These are phyloP conservation scores for Drosophila setosimentum DNA, from an alignment of 2,888 invertebrate genomes.

Conservation along the genomic window DNA sequence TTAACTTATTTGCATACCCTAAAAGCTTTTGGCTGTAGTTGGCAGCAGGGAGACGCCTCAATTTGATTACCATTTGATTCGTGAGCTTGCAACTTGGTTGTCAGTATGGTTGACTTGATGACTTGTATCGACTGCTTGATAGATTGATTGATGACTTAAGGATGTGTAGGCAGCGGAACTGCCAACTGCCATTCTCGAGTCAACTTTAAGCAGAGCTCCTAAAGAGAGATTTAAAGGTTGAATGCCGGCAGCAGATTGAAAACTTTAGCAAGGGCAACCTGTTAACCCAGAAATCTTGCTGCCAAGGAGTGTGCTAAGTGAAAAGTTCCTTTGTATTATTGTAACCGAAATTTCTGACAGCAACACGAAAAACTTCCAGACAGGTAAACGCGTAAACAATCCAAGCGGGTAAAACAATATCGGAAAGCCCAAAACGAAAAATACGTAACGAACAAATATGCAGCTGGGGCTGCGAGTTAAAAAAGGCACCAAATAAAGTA, in stretches of 20 bases:
- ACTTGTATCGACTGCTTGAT: conserved; percentile 61
- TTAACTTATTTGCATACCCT: conserved; percentile 61
- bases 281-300: conserved; percentile 60
- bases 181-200: conserved; percentile 5
- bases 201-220: conserved; percentile 36
- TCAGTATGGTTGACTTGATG: conserved; percentile 72
- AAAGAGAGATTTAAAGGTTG: conserved; percentile 26
- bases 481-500: conserved; percentile 67
- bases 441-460: conserved; percentile 16
- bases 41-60: conserved; percentile 40
- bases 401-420: conserved; percentile 74
- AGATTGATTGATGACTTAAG: conserved; percentile 66
- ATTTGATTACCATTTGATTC: conserved; percentile 75
- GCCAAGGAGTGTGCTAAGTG: conserved; percentile 38
- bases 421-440: conserved; percentile 34
- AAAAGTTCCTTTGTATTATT: conserved; percentile 70
- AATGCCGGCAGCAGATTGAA: background rate
- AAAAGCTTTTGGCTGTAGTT: conserved; percentile 60
- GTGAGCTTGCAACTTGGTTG: conserved; percentile 68
- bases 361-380: conserved; percentile 46
- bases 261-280: conserved; percentile 52
- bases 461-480: conserved; percentile 46
- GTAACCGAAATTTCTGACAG: conserved; percentile 71
- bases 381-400: conserved; percentile 68
- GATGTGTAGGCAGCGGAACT: conserved; percentile 19